Evolutionary conservation across 2,888 invertebrate species (phyloP), one percentile per base, ranked within the genome.

Genomic region (Mimas tiliae): DNA sequence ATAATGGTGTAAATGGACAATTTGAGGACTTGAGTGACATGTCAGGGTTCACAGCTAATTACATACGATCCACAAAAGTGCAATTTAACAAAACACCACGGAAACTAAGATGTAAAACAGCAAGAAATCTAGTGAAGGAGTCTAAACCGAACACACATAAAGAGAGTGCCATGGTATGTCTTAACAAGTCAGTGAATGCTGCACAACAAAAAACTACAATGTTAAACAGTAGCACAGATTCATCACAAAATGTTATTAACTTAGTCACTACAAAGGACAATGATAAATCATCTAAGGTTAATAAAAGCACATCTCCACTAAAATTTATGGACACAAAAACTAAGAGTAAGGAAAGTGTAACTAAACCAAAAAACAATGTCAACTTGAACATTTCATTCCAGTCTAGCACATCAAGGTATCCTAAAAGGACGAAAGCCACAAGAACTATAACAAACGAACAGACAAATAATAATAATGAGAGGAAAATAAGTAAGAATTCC

Each of bases 1-100:
- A 70, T 72, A 74, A 69, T 12, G 69, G 70, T 34, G 69, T 73
- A 1, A 90, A 90, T 77, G 88, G 89, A 9, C 86, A 89, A 64
- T 90, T 88, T 81, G 93, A 93, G 68, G 92, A 93, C 64, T 70
- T 89, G 19, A 93, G 93, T 80, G 93, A 93, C 81, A 90, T 93
- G 2, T 93, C 93, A 47, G 93, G 93, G 0, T 90, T 93, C 67
- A 93, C 93, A 33, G 93, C 93, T 2, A 93, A 91, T 73, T 94
- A 94, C 69, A 94, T 94, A 42, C 82, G 91, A 45, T 94, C 94
- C 19, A 92, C 93, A 16, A 94, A 93, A 76, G 72, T 91, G 16
- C 84, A 88, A 68, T 82, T 87, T 19, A 78, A 80, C 51, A 91
- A 87, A 76, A 84, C 84, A 67, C 79, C 86, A 21, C 81, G 83